Conservation (phyloP, 2,113 vertebrate genomes). For the Dicaeum eximium region DNA sequence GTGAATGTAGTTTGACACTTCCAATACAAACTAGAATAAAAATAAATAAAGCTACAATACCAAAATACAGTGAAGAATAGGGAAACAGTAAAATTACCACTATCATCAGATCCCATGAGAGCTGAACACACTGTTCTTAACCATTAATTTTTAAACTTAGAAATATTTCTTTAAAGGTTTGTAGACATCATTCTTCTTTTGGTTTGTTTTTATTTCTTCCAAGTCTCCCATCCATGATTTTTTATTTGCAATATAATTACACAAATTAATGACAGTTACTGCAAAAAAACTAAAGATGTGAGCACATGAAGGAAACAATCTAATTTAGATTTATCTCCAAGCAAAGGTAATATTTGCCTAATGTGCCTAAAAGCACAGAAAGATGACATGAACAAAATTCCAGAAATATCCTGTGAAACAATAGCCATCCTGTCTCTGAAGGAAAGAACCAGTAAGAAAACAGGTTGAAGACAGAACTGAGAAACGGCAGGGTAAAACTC, state of each 20-base stretch:
- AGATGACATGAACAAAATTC: background rate
- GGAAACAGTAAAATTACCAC: background rate
- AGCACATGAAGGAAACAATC: background rate
- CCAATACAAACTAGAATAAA: background rate
- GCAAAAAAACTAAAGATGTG: background rate
- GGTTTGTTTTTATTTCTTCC: background rate
- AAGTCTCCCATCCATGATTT: background rate
- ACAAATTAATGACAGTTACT: background rate
- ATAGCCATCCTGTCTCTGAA: background rate
- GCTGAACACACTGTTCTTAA: background rate
- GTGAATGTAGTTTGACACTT: background rate
- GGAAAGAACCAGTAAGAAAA: background rate
- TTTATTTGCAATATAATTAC: background rate
- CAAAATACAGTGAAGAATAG: background rate
- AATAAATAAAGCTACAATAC: background rate
- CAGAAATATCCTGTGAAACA: background rate
- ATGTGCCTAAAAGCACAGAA: background rate
- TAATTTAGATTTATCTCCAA: background rate
- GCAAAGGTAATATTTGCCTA: background rate
- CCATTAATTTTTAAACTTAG: background rate
- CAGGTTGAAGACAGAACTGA: background rate
- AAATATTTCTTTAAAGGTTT: background rate
- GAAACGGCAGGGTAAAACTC: background rate
- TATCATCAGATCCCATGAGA: background rate
- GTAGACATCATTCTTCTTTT: background rate